Evolutionary conservation across 2,797 vertebrate species (phyloP).

Genomic region (Dendrocincla fuliginosa): DNA sequence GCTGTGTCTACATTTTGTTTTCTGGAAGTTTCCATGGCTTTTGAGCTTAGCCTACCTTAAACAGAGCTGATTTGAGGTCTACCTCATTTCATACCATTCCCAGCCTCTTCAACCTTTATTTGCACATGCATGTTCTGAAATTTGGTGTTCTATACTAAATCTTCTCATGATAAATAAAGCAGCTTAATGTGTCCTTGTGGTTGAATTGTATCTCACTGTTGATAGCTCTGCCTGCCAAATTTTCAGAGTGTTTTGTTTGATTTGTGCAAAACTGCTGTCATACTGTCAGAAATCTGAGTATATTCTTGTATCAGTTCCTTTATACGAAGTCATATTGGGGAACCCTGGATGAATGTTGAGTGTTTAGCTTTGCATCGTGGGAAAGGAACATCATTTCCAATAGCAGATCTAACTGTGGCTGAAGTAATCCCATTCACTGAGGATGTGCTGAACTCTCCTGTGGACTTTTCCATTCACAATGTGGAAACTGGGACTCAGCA

Average conservation of each 20-base stretch:
- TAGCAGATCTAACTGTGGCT: background rate
- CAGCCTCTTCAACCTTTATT: background rate
- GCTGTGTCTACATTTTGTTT: background rate
- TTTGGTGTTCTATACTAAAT: background rate
- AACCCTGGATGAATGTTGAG: background rate
- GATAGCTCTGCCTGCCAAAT: background rate
- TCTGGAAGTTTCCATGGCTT: background rate
- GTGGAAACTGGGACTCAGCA: background rate
- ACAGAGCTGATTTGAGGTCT: background rate
- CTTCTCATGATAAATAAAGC: background rate
- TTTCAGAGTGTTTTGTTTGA: background rate
- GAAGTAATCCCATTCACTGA: background rate
- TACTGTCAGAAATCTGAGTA: background rate
- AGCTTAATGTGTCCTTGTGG: accelerated
- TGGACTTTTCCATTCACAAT: background rate
- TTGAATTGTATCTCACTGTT: background rate
- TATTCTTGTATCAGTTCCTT: background rate
- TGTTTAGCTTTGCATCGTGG: background rate
- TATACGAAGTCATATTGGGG: background rate
- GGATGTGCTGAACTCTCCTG: background rate
- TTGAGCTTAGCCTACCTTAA: background rate
- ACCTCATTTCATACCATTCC: background rate
- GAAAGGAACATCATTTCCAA: background rate
- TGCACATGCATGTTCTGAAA: accelerated
- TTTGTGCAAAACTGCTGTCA: background rate